Base-by-base conservation (phyloP, 2,888 invertebrate species). In the Apamea crenata region DNA sequence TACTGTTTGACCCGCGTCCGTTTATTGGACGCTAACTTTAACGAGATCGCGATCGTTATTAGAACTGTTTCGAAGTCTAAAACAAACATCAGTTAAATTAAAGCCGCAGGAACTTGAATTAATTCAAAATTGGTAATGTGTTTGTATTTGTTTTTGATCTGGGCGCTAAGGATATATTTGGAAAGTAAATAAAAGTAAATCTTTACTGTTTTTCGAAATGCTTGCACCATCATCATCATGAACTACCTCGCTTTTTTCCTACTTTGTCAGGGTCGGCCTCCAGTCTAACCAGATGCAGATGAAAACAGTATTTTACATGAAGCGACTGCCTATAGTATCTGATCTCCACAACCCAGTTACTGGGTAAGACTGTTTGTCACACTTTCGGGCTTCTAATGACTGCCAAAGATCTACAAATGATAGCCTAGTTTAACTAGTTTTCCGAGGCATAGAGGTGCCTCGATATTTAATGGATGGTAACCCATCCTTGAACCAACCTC, bases 21-120 rank as follows among this genome's bases (percentile, higher is more conserved):
- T 61, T 77, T 73, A 77, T 75, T 70, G 50, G 47, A 59, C 25
- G 14, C 47, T 67, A 65, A 69, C 44, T 69, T 44, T 69, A 69
- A 68, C 65, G 61, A 81, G 72, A 66, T 50, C 75, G 12, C 66
- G 56, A 56, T 53, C 36, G 66, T 75, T 77, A 74, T 74, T 79
- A 77, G 40, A 63, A 73, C 68, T 59, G 47, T 53, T 83, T 74
- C 73, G 21, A 82, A 78, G 53, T 76, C 56, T 77, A 68, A 47
- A 80, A 73, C 70, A 70, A 85, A 82, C 63, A 85, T 75, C 53
- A 59, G 47, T 69, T 73, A 59, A 70, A 63, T 65, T 56, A 66
- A 63, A 85, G 32, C 61, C 63, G 18, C 68, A 69, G 63, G n/a
- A 69, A 61, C 32, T 65, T 71, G 7, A 18, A 47, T 59, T 80